Evolutionary conservation across 2,113 vertebrate species (phyloP).

Genomic region (Petrocephalus microphthalmus): DNA sequence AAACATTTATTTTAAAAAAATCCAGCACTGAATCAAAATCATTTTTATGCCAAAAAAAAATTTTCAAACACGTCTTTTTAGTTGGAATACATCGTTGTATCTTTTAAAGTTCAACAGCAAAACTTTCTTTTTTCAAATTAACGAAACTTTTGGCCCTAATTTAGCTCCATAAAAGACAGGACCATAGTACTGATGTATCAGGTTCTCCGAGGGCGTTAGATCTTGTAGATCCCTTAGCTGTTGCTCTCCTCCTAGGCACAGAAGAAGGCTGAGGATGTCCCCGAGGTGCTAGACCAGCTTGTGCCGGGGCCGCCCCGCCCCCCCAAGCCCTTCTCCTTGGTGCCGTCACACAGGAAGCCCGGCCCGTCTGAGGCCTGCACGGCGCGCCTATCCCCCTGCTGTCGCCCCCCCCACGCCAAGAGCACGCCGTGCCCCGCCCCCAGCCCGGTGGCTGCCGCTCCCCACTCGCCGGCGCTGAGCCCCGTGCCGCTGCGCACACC

Average conservation of each 20-base stretch:
- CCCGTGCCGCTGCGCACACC: slow-evolving; percentile 66
- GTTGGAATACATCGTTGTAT: too few species aligned
- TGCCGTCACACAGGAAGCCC: slow-evolving; percentile 60
- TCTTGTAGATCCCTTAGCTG: neutral
- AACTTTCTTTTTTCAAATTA: too few species aligned
- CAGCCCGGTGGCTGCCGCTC: slow-evolving; percentile 60
- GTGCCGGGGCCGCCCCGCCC: slow-evolving; percentile 71
- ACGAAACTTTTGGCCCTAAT: too few species aligned
- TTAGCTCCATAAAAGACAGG: too few species aligned
- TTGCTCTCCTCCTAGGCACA: slow-evolving; percentile 47
- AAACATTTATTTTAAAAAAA: too few species aligned
- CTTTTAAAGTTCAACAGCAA: too few species aligned
- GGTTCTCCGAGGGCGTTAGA: neutral
- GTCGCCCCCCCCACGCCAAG: slow-evolving; percentile 67
- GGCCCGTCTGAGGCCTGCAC: slow-evolving; percentile 59
- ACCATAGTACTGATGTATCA: neutral
- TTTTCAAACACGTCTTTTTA: too few species aligned
- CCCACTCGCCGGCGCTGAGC: slow-evolving; percentile 71
- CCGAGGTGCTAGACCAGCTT: slow-evolving; percentile 70
- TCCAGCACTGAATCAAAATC: too few species aligned
- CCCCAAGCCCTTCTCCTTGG: slow-evolving; percentile 83
- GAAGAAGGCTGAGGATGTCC: slow-evolving; percentile 74
- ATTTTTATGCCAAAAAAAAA: too few species aligned
- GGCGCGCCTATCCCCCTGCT: slow-evolving; percentile 78
- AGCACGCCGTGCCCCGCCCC: slow-evolving; percentile 77